Conservation (phyloP, 2,888 invertebrate species). For the Hemaris fuciformis region DNA sequence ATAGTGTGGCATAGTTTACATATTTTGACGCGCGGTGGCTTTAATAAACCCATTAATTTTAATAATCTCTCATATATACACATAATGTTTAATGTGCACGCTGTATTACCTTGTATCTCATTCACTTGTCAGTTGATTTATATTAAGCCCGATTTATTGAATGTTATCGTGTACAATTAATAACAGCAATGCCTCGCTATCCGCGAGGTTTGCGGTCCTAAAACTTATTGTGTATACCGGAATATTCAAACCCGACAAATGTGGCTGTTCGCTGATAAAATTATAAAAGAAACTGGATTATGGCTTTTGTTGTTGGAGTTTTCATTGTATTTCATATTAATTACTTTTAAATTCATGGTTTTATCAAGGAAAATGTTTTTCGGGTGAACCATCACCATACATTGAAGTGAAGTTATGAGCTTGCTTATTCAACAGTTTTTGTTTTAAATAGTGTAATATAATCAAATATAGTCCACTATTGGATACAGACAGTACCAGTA, state of each 20-base stretch:
- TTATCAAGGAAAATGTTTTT: too few species aligned
- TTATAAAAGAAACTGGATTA: not conserved
- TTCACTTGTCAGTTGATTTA: constrained; percentile 33
- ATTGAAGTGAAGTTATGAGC: too few species aligned
- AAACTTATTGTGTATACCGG: not conserved
- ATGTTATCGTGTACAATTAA: constrained; percentile 14
- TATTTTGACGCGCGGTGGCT: constrained; percentile 59
- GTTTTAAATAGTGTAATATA: too few species aligned
- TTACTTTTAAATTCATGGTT: too few species aligned
- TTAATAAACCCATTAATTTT: constrained; percentile 69
- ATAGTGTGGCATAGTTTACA: constrained; percentile 67
- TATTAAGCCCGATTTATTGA: constrained; percentile 25
- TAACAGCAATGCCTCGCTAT: not conserved
- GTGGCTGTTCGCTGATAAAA: not conserved
- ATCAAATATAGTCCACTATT: too few species aligned
- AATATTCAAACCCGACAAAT: not conserved
- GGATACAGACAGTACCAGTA: too few species aligned
- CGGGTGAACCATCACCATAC: too few species aligned
- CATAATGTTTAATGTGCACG: constrained; percentile 39
- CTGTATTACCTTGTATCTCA: constrained; percentile 33
- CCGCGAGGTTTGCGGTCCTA: not conserved
- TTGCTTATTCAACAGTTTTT: too few species aligned
- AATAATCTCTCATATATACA: constrained; percentile 51
- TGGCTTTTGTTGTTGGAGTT: not conserved
- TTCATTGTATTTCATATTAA: not conserved